phyloP scores from a whole-genome alignment of 2,888 invertebrate species.

The Plagodis dolabraria region DNA sequence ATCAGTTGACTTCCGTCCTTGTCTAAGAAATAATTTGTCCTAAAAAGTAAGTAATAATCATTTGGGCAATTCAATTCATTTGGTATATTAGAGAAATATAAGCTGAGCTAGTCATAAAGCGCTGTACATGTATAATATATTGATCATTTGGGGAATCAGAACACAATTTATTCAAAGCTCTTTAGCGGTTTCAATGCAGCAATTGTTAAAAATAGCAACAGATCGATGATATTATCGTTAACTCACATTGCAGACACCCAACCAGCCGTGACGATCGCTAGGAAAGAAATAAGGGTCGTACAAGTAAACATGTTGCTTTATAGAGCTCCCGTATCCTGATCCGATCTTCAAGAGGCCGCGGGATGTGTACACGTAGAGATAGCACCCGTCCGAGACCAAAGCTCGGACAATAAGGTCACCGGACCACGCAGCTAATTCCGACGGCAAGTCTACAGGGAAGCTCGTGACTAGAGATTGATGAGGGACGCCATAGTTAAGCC shows the following conservation, averaged over 20 bases:
- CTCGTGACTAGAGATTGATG: conserved; percentile 89
- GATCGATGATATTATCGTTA: background rate
- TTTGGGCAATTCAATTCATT: too few species aligned
- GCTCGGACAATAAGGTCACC: conserved; percentile 80
- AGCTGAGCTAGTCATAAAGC: too few species aligned
- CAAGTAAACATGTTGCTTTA: conserved; percentile 95
- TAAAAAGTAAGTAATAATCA: conserved; percentile 59
- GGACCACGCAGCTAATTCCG: conserved; percentile 59
- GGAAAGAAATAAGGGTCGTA: conserved; percentile 92
- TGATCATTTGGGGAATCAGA: too few species aligned
- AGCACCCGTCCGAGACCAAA: conserved; percentile 95
- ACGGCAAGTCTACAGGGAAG: conserved; percentile 82
- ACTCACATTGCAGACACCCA: conserved; percentile 92
- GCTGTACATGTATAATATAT: too few species aligned
- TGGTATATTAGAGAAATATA: too few species aligned
- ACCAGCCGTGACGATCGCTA: conserved; percentile 91
- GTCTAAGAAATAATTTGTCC: conserved; percentile 93
- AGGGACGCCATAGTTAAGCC: conserved; percentile 95
- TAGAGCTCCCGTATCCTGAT: conserved; percentile 96
- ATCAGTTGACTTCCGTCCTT: conserved; percentile 79
- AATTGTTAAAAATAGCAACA: background rate
- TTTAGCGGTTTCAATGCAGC: background rate
- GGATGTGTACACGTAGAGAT: conserved; percentile 93
- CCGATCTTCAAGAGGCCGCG: conserved; percentile 96
- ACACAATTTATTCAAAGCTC: background rate